Base-by-base conservation (phyloP, 1,140 invertebrate species). In the Drosophila azteca region DNA sequence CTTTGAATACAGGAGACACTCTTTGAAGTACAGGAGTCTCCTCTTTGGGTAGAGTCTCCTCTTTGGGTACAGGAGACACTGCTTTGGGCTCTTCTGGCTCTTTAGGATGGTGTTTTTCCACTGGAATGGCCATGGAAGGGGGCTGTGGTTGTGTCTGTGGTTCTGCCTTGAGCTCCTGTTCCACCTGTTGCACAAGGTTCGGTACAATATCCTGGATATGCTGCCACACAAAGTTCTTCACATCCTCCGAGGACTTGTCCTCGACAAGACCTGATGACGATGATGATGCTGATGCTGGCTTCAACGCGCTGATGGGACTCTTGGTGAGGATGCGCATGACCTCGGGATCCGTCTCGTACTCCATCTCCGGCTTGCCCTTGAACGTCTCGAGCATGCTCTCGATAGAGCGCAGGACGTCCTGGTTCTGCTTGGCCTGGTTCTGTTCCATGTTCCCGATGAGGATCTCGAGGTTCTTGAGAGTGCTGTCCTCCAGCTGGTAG, bases 201-300 rank as follows among this genome's bases (percentile, higher is more conserved):
- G 91, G 91, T 2, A 90, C 83, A 62, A 92, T 90, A 3, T 92
- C 91, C 52, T 92, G 91, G n/a, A 92, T 92, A 51, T 92, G 90
- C 35, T 91, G 89, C 82, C 90, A 91, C 11, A 92, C 90, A 63
- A 92, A 92, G 70, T 82, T 91, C 52, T 90, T 90, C 1, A 91
- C 77, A 62, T 90, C 85, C 8, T 85, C 84, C 1, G 64, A 41
- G 17, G 68, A 74, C 26, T 51, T 68, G 3, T 89, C 76, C 1
- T 75, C 68, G 4, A 29, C 8, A 0, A 39, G 35, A 3, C 17
- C 17, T 20, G 17, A 20, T 20, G 17, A 20, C 17, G 35, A 39
- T 13, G 35, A 13, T 5, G 48, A 17, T 3, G 24, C 24, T 26
- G 50, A 50, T 0, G 73, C 48, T 0, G 64, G 46, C 64, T 68